Conservation (phyloP, 2,888 invertebrate species). For the Neoscelio sp. region DNA sequence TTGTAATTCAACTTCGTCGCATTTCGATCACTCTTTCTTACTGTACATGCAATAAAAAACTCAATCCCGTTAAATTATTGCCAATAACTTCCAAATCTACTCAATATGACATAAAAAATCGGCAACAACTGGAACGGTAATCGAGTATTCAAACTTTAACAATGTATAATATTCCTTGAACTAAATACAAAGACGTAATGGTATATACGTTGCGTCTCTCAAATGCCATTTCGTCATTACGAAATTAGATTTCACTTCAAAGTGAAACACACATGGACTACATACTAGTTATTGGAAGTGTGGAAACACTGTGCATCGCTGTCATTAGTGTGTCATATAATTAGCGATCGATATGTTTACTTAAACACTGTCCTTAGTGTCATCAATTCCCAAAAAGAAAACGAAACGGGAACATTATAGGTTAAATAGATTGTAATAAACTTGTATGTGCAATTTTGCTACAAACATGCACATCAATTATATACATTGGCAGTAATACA, state of each 20-base stretch:
- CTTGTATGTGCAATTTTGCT: too few species aligned
- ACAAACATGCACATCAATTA: too few species aligned
- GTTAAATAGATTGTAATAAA: too few species aligned
- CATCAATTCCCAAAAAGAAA: too few species aligned
- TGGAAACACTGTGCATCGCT: too few species aligned
- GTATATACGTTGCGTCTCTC: neutral
- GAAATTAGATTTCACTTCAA: conserved; percentile 39
- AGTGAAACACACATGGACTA: conserved; percentile 17
- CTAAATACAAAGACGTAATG: neutral
- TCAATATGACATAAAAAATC: too few species aligned
- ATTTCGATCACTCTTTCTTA: conserved; percentile 8
- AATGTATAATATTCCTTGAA: neutral
- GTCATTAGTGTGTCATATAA: too few species aligned
- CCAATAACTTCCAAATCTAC: conserved; percentile 4
- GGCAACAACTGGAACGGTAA: too few species aligned
- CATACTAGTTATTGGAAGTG: conserved; percentile 22
- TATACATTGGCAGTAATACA: too few species aligned
- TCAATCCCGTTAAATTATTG: neutral
- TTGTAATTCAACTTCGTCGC: neutral
- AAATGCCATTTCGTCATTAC: conserved; percentile 13
- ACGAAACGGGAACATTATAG: too few species aligned
- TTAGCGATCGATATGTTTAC: too few species aligned
- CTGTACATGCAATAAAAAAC: neutral
- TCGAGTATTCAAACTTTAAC: neutral
- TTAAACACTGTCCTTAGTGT: too few species aligned